Base-by-base conservation (phyloP, 2,888 invertebrate species). In the Notodonta dromedarius region DNA sequence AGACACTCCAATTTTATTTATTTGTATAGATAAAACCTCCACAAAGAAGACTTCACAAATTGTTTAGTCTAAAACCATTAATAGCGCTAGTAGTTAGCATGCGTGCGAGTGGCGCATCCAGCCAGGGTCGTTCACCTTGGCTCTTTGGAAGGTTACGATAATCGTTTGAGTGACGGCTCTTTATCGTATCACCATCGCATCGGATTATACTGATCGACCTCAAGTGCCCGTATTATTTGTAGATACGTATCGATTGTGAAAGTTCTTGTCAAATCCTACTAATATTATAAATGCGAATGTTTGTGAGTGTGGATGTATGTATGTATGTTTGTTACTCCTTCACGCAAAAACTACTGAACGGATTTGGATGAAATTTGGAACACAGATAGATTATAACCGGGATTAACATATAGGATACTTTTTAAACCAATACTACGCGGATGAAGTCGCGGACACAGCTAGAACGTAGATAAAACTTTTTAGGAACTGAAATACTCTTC, bases 61-160 rank as follows among this genome's bases (percentile, higher is more conserved):
- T n/a, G 46, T 46, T 46, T 46, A n/a, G 46, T 46, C 6, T n/a
- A 46, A 46, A n/a, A 53, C 24, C 24, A 35, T 35, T 24, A 53
- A 53, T 35, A 53, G 53, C 35, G 24, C 12, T 53, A 53, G 35
- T 53, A n/a, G 12, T 53, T 32, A 13, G 24, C 12, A 35, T 13
- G 48, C 16, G 52, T 55, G 46, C 48, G 35, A 16, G 48, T 24
- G 16, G 57, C 54, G 48, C 56, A 56, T 52, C 54, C 54, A 57
- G 24, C 16, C 9, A 42, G 70, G 77, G 77, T 80, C 80, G 72
- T 79, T 76, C 74, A 80, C 80, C 80, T 80, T 80, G 76, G 61
- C 62, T 71, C 63, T 67, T 50, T 60, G 61, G 77, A 82, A 83
- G 82, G 79, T 80, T 73, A 69, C 51, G 66, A 74, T 68, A 62